These are phyloP conservation scores for Tiaroga cobitis DNA, from an alignment of 2,797 vertebrate species.

Conservation along the genomic window DNA sequence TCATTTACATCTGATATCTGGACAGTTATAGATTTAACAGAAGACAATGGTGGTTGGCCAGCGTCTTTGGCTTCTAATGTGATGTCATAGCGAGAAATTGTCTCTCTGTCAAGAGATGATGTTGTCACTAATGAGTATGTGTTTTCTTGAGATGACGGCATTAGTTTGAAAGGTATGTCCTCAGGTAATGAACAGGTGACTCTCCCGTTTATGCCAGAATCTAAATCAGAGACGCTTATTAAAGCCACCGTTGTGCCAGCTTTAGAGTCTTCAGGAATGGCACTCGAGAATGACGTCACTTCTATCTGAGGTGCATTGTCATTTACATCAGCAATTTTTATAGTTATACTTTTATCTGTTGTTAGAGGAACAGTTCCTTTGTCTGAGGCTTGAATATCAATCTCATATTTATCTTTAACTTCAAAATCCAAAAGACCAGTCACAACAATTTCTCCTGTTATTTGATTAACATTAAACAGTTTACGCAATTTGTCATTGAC, in stretches of 20 bases:
- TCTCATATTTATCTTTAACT: conserved; percentile 68
- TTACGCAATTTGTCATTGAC: conserved; percentile 49
- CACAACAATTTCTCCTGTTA: conserved; percentile 73
- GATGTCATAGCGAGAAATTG: conserved; percentile 59
- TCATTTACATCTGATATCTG: conserved; percentile 79
- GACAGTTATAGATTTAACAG: conserved; percentile 64
- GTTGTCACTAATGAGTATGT: conserved; percentile 77
- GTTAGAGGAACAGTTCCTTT: conserved; percentile 68
- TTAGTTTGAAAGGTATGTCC: conserved; percentile 72
- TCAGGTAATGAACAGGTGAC: conserved; percentile 68
- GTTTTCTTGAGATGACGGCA: conserved; percentile 73
- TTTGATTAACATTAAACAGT: conserved; percentile 67
- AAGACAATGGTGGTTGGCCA: conserved; percentile 66
- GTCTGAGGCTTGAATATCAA: conserved; percentile 79
- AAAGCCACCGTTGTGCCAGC: conserved; percentile 76
- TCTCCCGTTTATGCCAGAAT: conserved; percentile 77
- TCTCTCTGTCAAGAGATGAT: conserved; percentile 70
- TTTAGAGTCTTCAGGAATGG: conserved; percentile 75
- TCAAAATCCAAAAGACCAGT: conserved; percentile 78
- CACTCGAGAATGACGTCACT: conserved; percentile 75
- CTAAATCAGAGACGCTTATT: conserved; percentile 77
- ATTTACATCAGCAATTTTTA: conserved; percentile 79
- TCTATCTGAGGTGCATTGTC: conserved; percentile 81
- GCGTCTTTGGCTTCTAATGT: conserved; percentile 68
- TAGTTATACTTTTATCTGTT: conserved; percentile 75